Evolutionary conservation across 2,888 invertebrate genomes (phyloP).

Genomic region (Latrodectus elegans): DNA sequence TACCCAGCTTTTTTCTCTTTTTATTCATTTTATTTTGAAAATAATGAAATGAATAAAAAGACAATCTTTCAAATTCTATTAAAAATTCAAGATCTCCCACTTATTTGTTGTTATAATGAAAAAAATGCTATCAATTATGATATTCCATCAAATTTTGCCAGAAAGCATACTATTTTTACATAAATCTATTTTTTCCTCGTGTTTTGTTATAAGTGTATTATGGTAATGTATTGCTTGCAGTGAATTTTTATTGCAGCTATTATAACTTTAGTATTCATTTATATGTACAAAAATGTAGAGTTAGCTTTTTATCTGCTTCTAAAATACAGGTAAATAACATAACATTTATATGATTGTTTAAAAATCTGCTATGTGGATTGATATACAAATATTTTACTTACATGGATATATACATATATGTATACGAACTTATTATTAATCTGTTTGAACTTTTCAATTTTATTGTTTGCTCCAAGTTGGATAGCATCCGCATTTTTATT

Average conservation of each 20-base stretch:
- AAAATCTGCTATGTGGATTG: slow-evolving; percentile 20
- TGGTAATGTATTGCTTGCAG: too few relatives aligned
- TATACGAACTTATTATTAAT: slow-evolving; percentile 16
- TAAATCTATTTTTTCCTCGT: too few relatives aligned
- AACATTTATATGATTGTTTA: not conserved
- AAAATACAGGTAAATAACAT: not conserved
- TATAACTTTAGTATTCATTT: not conserved
- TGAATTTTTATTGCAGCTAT: not conserved
- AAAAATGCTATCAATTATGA: too few relatives aligned
- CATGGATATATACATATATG: not conserved
- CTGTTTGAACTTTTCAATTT: slow-evolving; percentile 14
- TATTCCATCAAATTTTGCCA: too few relatives aligned
- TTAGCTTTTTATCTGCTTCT: not conserved
- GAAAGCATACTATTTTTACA: too few relatives aligned
- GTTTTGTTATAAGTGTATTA: too few relatives aligned
- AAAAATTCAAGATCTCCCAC: too few relatives aligned
- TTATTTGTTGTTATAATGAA: too few relatives aligned
- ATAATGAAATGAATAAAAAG: not conserved
- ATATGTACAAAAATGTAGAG: not conserved
- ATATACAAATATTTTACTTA: slow-evolving; percentile 14
- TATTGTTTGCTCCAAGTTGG: slow-evolving; percentile 12
- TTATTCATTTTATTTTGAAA: not conserved
- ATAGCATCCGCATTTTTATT: slow-evolving; percentile 4
- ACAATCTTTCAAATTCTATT: too few relatives aligned
- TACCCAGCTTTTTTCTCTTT: slow-evolving; percentile 10